Base-by-base conservation (phyloP, 2,797 vertebrate species). In the Brotula barbata region DNA sequence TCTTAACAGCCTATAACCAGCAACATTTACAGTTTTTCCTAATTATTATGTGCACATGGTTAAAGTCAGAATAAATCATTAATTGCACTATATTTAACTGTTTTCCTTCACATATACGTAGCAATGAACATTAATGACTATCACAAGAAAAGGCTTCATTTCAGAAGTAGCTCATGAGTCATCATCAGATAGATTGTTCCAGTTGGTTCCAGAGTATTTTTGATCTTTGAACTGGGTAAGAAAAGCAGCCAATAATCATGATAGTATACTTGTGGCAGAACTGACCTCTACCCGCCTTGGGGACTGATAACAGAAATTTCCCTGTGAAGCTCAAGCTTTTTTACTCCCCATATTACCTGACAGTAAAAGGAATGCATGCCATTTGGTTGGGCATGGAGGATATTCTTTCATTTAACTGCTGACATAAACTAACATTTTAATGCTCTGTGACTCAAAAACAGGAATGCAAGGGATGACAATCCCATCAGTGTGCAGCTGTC, bases 401-500 rank as follows among this genome's bases (percentile, higher is more conserved):
- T 58, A 17, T n/a, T 0, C 19, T 70, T 58, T 68, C 8, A 68
- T 58, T 25, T 53, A 37, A 56, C 47, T 23, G 25, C 50, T 46
- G 22, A 23, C 59, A 58, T 49, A 23, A 6, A 21, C n/a, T n/a
- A n/a, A 28, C 25, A 28, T 4, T 3, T 11, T 33, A 33, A 33
- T 33, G 31, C 9, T 42, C 4, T 36, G 55, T 71, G 25, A 61
- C 21, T 64, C 11, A 49, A 50, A 46, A 45, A 3, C 17, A 21
- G 61, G 67, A 75, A 79, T 76, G 64, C 37, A 19, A 48, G 20
- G 12, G 62, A 67, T 16, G 50, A 41, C 12, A 31, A 36, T 21
- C 51, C 5, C 33, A 6, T 41, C 43, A 55, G 64, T 41, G 33
- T 63, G 44, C 84, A 85, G 78, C 83, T 88, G 85, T 78, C 71